These are phyloP conservation scores for Petrocephalus microphthalmus DNA, from an alignment of 2,113 vertebrate genomes.

Conservation along the genomic window DNA sequence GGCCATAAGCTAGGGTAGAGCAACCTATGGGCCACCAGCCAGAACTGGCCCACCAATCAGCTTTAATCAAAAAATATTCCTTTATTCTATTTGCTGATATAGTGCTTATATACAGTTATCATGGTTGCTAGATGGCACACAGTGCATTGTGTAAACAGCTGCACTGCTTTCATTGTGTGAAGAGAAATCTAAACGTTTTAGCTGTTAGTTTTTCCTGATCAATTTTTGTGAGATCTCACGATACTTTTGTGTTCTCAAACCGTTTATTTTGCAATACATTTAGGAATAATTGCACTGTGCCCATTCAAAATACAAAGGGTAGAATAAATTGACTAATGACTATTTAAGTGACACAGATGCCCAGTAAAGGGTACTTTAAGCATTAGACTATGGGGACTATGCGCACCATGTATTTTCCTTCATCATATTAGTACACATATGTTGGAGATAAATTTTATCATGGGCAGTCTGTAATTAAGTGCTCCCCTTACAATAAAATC, in stretches of 20 bases:
- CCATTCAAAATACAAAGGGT: neutral
- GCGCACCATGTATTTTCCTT: neutral
- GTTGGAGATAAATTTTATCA: neutral
- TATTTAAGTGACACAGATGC: neutral
- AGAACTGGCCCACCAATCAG: too few species aligned
- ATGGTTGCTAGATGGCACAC: neutral
- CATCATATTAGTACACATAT: neutral
- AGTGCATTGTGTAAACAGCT: neutral
- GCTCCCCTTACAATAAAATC: neutral
- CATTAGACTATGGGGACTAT: neutral
- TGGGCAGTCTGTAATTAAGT: neutral
- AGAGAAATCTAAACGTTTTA: neutral
- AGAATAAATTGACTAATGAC: neutral
- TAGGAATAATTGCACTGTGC: too few species aligned
- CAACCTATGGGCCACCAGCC: neutral
- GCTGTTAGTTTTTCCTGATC: neutral
- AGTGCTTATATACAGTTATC: neutral
- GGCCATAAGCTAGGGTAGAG: neutral
- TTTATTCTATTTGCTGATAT: neutral
- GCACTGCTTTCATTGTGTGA: neutral
- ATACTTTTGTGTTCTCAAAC: neutral
- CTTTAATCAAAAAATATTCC: neutral
- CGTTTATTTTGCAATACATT: too few species aligned
- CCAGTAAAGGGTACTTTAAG: neutral
- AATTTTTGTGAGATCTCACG: neutral